Evolutionary conservation across 2,888 invertebrate genomes (phyloP).

Genomic region (Ptychoptera albimana): DNA sequence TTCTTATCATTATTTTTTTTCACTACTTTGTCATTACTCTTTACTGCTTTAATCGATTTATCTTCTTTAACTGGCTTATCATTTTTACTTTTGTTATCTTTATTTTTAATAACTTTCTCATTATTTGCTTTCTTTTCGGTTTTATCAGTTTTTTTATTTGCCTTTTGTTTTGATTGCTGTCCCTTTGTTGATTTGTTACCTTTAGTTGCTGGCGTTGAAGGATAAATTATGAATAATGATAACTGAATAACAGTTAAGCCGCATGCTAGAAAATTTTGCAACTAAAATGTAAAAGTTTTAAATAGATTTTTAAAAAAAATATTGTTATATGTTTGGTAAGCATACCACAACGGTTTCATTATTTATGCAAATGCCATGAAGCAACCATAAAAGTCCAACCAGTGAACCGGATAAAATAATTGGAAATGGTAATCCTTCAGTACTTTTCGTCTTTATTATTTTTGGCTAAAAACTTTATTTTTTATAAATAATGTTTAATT

Average conservation of each 20-base stretch:
- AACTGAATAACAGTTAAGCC: slow-evolving; percentile 45
- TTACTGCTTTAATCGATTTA: no score
- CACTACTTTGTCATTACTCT: no score
- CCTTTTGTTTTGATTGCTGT: not conserved
- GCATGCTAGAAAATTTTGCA: slow-evolving; percentile 55
- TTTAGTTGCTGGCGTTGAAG: slow-evolving; percentile 31
- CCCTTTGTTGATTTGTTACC: not conserved
- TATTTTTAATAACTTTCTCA: no score
- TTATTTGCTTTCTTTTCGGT: not conserved
- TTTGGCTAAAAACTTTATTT: slow-evolving; percentile 26
- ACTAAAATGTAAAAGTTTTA: slow-evolving; percentile 31
- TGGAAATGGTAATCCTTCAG: slow-evolving; percentile 76
- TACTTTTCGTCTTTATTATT: slow-evolving; percentile 65
- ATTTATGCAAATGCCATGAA: slow-evolving; percentile 25
- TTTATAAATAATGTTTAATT: not conserved
- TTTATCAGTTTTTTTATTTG: not conserved
- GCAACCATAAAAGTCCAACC: slow-evolving; percentile 34
- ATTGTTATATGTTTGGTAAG: not conserved
- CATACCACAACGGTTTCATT: slow-evolving; percentile 22
- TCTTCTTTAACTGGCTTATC: no score
- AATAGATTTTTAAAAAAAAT: slow-evolving; percentile 8
- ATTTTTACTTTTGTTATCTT: no score
- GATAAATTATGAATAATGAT: slow-evolving; percentile 51
- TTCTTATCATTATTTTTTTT: no score
- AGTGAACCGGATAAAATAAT: slow-evolving; percentile 68